These are phyloP conservation scores for Stylophora pistillata DNA, from an alignment of 64 coral and sea anemone species.

Conservation along the genomic window DNA sequence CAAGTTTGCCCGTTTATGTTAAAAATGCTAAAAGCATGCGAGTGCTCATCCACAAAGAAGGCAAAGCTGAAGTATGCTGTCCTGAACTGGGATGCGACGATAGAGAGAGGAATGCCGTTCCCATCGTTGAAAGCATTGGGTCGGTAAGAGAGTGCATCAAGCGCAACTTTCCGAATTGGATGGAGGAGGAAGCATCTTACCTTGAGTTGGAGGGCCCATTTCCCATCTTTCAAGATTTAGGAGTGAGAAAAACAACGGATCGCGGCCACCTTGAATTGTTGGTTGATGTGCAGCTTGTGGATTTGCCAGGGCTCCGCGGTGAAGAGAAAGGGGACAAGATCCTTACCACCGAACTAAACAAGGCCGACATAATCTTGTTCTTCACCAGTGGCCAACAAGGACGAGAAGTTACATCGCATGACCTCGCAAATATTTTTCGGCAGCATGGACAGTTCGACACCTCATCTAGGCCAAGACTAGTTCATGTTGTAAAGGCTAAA, in stretches of 20 bases:
- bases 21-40: neutral
- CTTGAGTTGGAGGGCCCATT: slow-evolving; percentile 29
- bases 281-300: slow-evolving; percentile 22
- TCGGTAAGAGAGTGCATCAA: neutral
- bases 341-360: slow-evolving; percentile 11
- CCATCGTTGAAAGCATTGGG: neutral
- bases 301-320: slow-evolving; percentile 27
- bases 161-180: neutral
- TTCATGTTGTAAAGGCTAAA: slow-evolving; percentile 23
- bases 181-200: neutral
- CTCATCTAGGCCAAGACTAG: slow-evolving; percentile 26
- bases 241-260: neutral
- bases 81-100: no score
- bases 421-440: slow-evolving; percentile 23
- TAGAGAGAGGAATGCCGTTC: neutral
- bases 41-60: neutral
- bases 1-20: slow-evolving; percentile 25
- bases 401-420: slow-evolving; percentile 11
- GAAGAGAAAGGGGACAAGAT: slow-evolving; percentile 1
- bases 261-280: neutral
- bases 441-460: slow-evolving; percentile 3
- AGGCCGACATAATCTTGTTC: slow-evolving; percentile 30
- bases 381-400: neutral
- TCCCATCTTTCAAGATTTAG: neutral
- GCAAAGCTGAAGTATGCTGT: neutral